These are phyloP conservation scores for Ichneumoninae sp. DNA, from an alignment of 2,888 invertebrate species.

Conservation along the genomic window DNA sequence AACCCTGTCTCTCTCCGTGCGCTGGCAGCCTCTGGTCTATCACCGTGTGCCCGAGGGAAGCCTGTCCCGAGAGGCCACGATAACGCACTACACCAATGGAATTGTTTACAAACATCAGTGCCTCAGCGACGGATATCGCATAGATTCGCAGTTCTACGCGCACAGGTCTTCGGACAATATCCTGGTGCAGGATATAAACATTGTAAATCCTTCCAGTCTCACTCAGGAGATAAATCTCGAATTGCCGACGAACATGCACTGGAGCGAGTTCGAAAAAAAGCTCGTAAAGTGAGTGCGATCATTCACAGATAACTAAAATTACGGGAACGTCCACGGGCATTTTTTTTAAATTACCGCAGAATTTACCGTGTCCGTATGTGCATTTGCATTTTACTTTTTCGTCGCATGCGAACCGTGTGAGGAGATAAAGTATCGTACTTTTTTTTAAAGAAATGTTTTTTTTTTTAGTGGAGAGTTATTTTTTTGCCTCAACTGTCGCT, in stretches of 20 bases:
- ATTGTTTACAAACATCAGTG: constrained; percentile 89
- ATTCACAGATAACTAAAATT: not conserved
- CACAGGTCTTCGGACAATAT: constrained; percentile 92
- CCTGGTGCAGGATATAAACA: constrained; percentile 92
- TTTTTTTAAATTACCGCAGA: not conserved
- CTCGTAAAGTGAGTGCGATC: constrained; percentile 82
- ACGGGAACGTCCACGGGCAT: not conserved
- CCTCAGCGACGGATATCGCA: constrained; percentile 87
- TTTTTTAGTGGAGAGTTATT: no score
- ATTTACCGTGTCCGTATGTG: no score
- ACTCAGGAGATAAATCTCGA: constrained; percentile 87
- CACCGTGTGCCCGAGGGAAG: constrained; percentile 85
- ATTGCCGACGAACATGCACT: constrained; percentile 83
- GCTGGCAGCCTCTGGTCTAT: constrained; percentile 88
- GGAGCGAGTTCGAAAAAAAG: constrained; percentile 87
- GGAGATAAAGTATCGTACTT: no score
- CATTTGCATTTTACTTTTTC: no score
- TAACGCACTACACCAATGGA: constrained; percentile 89
- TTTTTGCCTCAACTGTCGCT: no score
- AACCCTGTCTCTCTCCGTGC: constrained; percentile 88
- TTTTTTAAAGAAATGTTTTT: no score
- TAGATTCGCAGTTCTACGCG: constrained; percentile 90
- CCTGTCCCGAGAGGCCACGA: constrained; percentile 88
- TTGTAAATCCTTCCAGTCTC: constrained; percentile 89
- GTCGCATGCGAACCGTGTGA: no score